Conservation (phyloP, 2,113 vertebrate species). For the Cathartes aura region DNA sequence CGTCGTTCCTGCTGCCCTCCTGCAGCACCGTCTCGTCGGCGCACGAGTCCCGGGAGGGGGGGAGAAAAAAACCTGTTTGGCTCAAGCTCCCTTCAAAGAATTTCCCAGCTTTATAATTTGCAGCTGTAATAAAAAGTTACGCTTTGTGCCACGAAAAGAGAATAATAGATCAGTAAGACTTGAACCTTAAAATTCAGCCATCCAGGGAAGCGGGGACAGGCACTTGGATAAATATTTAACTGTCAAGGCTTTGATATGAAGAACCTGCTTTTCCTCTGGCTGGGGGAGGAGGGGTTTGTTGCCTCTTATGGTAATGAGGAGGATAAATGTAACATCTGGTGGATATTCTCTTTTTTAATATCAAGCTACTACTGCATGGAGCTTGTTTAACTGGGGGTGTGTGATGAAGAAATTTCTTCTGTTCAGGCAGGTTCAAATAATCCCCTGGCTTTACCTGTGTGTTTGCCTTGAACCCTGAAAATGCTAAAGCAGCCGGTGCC, state of each 20-base stretch:
- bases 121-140: constrained; percentile 53
- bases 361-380: not conserved
- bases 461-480: not conserved
- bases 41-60: accelerated
- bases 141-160: constrained; percentile 66
- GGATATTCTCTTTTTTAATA: not conserved
- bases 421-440: not conserved
- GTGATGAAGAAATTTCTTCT: not conserved
- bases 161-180: constrained; percentile 77
- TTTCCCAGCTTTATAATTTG: constrained; percentile 41
- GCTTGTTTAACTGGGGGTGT: not conserved
- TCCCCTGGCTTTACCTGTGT: not conserved
- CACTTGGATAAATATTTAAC: constrained; percentile 69
- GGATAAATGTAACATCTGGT: not conserved
- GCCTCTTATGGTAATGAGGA: constrained; percentile 6
- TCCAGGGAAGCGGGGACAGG: constrained; percentile 26
- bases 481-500: accelerated
- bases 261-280: not conserved
- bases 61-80: not conserved
- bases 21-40: accelerated
- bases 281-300: not conserved
- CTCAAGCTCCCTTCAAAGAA: constrained; percentile 62
- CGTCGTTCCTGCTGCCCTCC: not conserved
- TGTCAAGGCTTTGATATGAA: constrained; percentile 44
- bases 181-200: constrained; percentile 11